These are phyloP conservation scores for Zosterops japonicus DNA, from an alignment of 2,113 vertebrate genomes.

Conservation along the genomic window DNA sequence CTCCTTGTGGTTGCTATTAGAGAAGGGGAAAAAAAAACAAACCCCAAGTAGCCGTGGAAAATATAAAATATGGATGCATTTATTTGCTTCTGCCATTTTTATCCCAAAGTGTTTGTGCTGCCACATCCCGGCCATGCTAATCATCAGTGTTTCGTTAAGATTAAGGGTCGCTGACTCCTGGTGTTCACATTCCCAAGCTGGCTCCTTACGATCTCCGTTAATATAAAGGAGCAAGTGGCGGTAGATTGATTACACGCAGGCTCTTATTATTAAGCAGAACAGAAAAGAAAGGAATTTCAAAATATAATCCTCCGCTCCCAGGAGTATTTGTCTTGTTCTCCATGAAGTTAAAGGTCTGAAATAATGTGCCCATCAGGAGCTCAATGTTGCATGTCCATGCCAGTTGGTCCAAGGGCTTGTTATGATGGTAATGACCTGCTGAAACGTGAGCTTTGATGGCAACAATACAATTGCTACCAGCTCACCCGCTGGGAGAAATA, in stretches of 20 bases:
- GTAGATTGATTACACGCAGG: slow-evolving; percentile 61
- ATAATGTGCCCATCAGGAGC: slow-evolving; percentile 83
- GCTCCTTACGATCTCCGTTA: background rate
- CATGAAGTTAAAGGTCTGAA: slow-evolving; percentile 83
- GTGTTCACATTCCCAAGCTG: background rate
- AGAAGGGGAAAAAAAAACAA: background rate
- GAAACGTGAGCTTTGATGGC: slow-evolving; percentile 78
- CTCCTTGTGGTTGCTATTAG: background rate
- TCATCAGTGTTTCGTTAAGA: background rate
- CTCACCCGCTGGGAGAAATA: slow-evolving; percentile 86
- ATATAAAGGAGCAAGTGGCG: slow-evolving; percentile 53
- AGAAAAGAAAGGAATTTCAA: slow-evolving; percentile 78
- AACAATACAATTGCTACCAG: slow-evolving; percentile 80
- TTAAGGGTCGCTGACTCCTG: background rate
- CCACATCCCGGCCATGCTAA: background rate
- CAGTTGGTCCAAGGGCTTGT: slow-evolving; percentile 87
- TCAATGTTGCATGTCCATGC: slow-evolving; percentile 85
- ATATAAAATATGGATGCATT: background rate
- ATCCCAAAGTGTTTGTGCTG: background rate
- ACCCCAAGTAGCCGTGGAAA: background rate
- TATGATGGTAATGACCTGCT: slow-evolving; percentile 85
- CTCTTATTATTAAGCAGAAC: slow-evolving; percentile 76
- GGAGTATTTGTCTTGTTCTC: slow-evolving; percentile 79
- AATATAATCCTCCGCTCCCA: slow-evolving; percentile 76
- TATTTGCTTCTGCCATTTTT: background rate